Conservation (phyloP, 2,797 vertebrate species). For the Bryconaethiops microstoma region DNA sequence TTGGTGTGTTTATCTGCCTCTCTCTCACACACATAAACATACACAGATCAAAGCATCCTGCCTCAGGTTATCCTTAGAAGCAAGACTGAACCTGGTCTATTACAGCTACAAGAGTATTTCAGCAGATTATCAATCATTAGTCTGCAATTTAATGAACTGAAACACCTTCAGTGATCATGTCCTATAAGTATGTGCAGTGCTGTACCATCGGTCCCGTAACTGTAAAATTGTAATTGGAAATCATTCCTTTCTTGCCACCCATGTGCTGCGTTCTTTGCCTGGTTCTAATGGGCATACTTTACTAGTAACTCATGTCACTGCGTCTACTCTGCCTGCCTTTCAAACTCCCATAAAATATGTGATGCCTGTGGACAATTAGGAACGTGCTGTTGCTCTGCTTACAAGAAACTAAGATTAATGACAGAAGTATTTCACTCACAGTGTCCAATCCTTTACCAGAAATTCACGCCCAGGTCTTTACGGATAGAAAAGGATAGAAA, state of each 20-base stretch:
- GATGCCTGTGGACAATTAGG: slow-evolving; percentile 54
- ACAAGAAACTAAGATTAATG: slow-evolving; percentile 55
- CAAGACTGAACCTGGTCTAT: background rate
- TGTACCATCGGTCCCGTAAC: slow-evolving; percentile 14
- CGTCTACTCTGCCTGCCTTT: slow-evolving; percentile 39
- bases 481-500: background rate
- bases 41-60: slow-evolving; percentile 8
- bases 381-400: slow-evolving; percentile 50
- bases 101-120: background rate
- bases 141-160: background rate
- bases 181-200: background rate
- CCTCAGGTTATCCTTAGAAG: slow-evolving; percentile 1
- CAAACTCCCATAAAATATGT: slow-evolving; percentile 46
- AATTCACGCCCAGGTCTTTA: slow-evolving; percentile 33
- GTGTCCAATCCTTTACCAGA: slow-evolving; percentile 48
- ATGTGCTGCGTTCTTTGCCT: slow-evolving; percentile 32
- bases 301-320: slow-evolving; percentile 49
- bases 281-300: slow-evolving; percentile 44
- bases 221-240: slow-evolving; percentile 15
- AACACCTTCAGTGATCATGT: background rate
- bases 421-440: slow-evolving; percentile 35
- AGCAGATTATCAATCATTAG: background rate
- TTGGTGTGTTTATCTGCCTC: background rate
- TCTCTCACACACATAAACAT: slow-evolving; percentile 12
- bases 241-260: slow-evolving; percentile 39